These are phyloP conservation scores for Sinodicranocentrus sp. DNA, from an alignment of 2,888 invertebrate genomes.

Conservation along the genomic window DNA sequence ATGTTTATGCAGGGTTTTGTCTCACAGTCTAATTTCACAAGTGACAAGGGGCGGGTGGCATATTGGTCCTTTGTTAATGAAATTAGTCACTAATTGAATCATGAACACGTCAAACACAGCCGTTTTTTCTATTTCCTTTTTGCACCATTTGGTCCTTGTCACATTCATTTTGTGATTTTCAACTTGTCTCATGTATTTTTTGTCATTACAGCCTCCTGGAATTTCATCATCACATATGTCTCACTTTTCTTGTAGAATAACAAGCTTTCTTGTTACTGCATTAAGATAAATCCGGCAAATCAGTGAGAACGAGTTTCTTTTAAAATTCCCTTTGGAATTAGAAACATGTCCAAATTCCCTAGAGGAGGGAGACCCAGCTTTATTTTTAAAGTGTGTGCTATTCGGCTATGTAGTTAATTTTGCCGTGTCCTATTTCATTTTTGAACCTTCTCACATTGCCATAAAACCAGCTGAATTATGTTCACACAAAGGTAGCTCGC, in stretches of 20 bases:
- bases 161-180: constrained; percentile 22
- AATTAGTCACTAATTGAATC: constrained; percentile 69
- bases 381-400: no score
- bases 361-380: no score
- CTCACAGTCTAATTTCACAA: constrained; percentile 35
- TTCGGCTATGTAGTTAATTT: no score
- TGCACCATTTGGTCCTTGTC: constrained; percentile 39
- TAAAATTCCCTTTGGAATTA: constrained; percentile 3
- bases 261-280: constrained; percentile 1
- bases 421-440: no score
- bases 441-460: no score
- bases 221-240: constrained; percentile 23
- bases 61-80: constrained; percentile 66
- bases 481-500: no score
- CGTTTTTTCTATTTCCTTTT: constrained; percentile 17
- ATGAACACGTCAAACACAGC: constrained; percentile 60
- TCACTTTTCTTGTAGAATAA: no score
- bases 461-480: no score
- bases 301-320: no score
- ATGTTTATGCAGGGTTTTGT: no score
- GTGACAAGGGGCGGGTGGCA: constrained; percentile 66
- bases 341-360: constrained; percentile 1
- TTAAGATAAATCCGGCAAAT: no score
- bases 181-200: constrained; percentile 19
- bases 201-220: neutral